phyloP scores from a whole-genome alignment of 2,888 invertebrate species.

The Balanococcus diminutus region DNA sequence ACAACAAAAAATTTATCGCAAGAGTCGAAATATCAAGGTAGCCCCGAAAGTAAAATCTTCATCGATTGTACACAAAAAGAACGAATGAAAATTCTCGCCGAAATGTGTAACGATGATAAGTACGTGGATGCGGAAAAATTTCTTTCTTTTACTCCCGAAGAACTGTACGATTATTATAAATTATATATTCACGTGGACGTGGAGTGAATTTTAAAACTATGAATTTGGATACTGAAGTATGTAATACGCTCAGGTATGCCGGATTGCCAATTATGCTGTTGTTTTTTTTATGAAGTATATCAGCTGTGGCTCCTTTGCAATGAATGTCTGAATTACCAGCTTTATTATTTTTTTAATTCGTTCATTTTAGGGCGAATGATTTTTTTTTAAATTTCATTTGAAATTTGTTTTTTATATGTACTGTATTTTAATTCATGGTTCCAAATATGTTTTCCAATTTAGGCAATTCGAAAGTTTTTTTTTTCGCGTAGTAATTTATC shows the following conservation, averaged over 20 bases:
- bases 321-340: neutral
- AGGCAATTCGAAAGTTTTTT: neutral
- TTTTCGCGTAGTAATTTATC: neutral
- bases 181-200: neutral
- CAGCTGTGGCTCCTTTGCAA: neutral
- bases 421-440: neutral
- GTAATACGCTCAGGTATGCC: constrained; percentile 58
- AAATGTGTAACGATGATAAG: neutral
- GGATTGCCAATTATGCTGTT: no score
- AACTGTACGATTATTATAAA: constrained; percentile 51
- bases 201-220: neutral
- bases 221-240: constrained; percentile 1
- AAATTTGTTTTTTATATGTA: constrained; percentile 4
- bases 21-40: constrained; percentile 4
- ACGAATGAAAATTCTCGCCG: neutral
- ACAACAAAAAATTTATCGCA: constrained; percentile 18
- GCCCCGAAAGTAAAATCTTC: constrained; percentile 5
- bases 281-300: neutral
- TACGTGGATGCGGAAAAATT: constrained; percentile 10
- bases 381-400: constrained; percentile 2
- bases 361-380: neutral
- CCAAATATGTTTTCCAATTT: neutral
- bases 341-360: neutral
- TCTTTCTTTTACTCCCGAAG: neutral
- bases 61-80: constrained; percentile 28